Percentiles rank a stretch among this genome's conserved stretches.
phyloP scores from a whole-genome alignment of 1,140 invertebrate genomes.

The Neodiprion virginianus region DNA sequence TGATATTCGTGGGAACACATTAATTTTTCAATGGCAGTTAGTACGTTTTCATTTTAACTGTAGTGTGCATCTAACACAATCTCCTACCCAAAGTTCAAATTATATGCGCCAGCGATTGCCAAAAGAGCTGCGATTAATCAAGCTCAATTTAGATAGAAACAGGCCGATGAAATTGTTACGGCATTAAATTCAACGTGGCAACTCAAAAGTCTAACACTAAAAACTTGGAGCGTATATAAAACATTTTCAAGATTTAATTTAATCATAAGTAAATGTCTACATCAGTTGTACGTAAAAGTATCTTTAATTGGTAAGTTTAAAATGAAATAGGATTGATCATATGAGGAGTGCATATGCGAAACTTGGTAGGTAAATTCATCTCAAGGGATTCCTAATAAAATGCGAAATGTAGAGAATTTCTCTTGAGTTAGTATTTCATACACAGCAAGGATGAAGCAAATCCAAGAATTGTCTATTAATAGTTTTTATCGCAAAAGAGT shows the following conservation, averaged over 20 bases:
- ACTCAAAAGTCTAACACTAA: neutral
- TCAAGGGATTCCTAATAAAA: too few species aligned
- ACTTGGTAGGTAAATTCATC: too few species aligned
- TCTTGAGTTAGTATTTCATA: too few species aligned
- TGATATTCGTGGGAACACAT: neutral
- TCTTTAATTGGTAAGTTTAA: too few species aligned
- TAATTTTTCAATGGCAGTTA: slow-evolving; percentile 41
- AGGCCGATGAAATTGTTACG: slow-evolving; percentile 12
- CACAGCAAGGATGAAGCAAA: too few species aligned
- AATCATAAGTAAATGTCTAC: too few species aligned
- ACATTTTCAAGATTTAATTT: neutral
- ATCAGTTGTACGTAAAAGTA: too few species aligned
- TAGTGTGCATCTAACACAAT: neutral
- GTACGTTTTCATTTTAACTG: slow-evolving; percentile 34
- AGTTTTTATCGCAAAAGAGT: too few species aligned
- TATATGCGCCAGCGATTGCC: slow-evolving; percentile 13
- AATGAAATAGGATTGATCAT: too few species aligned
- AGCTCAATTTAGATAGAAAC: slow-evolving; percentile 19
- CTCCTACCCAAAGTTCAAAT: neutral
- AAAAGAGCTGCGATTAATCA: slow-evolving; percentile 25
- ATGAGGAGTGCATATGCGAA: too few species aligned
- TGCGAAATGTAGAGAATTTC: too few species aligned
- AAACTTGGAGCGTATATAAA: neutral
- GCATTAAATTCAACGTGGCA: slow-evolving; percentile 20
- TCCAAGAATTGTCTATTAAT: too few species aligned